Percentiles rank a stretch among this genome's conserved stretches.
These are phyloP conservation scores for Thaleichthys pacificus DNA, from an alignment of 2,797 vertebrate genomes.

Conservation along the genomic window DNA sequence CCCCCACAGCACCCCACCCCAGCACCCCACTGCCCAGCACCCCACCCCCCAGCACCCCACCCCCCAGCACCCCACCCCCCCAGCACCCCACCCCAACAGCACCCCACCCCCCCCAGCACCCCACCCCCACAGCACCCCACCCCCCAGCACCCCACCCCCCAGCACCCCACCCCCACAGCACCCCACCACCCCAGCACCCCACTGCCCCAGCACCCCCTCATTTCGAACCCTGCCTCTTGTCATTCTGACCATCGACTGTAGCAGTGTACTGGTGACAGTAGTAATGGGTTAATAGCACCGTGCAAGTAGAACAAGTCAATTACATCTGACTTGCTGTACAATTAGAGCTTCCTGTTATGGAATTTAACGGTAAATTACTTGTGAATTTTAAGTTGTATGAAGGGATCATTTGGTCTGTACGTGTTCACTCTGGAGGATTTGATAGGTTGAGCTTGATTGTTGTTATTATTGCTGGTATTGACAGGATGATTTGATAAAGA, in stretches of 20 bases:
- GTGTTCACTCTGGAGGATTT: conserved; percentile 13
- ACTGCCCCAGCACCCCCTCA: too few relatives aligned
- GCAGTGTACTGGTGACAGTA: conserved; percentile 29
- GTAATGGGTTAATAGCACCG: conserved; percentile 49
- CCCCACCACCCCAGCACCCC: too few relatives aligned
- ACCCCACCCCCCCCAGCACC: too few relatives aligned
- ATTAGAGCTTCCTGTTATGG: conserved; percentile 59
- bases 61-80: rapidly evolving
- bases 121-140: too few relatives aligned
- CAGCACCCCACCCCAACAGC: too few relatives aligned
- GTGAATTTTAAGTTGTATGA: conserved; percentile 45
- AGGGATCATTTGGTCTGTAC: conserved; percentile 38
- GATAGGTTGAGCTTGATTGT: conserved; percentile 4
- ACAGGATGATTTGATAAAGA: neutral
- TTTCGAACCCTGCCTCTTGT: conserved; percentile 11
- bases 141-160: too few relatives aligned
- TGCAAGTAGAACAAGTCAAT: conserved; percentile 67
- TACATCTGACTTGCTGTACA: conserved; percentile 62
- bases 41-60: too few relatives aligned
- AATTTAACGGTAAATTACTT: conserved; percentile 63
- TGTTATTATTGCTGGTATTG: neutral
- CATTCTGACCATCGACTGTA: conserved; percentile 56
- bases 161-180: too few relatives aligned
- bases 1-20: too few relatives aligned
- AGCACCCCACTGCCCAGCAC: too few relatives aligned